Evolutionary conservation across 2,888 invertebrate genomes (phyloP).

Genomic region (Sminthurinus aureus): DNA sequence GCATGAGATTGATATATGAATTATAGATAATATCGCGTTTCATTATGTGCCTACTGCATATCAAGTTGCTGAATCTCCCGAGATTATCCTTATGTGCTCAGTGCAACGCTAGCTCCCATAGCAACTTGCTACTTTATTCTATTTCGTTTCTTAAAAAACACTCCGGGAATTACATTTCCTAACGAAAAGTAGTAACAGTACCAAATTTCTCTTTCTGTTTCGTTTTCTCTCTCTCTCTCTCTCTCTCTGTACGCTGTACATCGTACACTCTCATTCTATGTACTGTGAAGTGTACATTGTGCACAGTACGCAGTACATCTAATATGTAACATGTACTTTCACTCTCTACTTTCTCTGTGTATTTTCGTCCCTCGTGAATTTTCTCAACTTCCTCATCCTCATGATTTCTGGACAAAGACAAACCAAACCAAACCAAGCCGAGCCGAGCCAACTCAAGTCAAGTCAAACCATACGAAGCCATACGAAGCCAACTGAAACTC

Average conservation of each 20-base stretch:
- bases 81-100: slow-evolving; percentile 52
- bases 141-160: slow-evolving; percentile 52
- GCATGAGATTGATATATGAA: slow-evolving; percentile 59
- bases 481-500: slow-evolving; percentile 2
- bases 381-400: slow-evolving; percentile 45
- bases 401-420: slow-evolving; percentile 48
- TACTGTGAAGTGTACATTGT: too few relatives aligned
- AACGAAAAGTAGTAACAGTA: slow-evolving; percentile 9
- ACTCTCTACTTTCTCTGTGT: background rate
- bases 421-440: slow-evolving; percentile 19
- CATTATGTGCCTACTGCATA: slow-evolving; percentile 57
- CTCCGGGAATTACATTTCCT: slow-evolving; percentile 53
- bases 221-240: too few relatives aligned
- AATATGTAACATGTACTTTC: slow-evolving; percentile 36
- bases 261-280: too few relatives aligned
- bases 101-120: slow-evolving; percentile 25
- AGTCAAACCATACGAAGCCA: slow-evolving; percentile 32
- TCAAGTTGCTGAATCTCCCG: slow-evolving; percentile 54
- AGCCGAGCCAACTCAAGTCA: slow-evolving; percentile 37
- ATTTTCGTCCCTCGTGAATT: slow-evolving; percentile 44
- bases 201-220: background rate
- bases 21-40: slow-evolving; percentile 59
- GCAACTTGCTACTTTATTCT: slow-evolving; percentile 54
- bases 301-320: too few relatives aligned
- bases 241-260: too few relatives aligned